These are phyloP conservation scores for Timema cristinae DNA, from an alignment of 2,888 invertebrate genomes.

Conservation along the genomic window DNA sequence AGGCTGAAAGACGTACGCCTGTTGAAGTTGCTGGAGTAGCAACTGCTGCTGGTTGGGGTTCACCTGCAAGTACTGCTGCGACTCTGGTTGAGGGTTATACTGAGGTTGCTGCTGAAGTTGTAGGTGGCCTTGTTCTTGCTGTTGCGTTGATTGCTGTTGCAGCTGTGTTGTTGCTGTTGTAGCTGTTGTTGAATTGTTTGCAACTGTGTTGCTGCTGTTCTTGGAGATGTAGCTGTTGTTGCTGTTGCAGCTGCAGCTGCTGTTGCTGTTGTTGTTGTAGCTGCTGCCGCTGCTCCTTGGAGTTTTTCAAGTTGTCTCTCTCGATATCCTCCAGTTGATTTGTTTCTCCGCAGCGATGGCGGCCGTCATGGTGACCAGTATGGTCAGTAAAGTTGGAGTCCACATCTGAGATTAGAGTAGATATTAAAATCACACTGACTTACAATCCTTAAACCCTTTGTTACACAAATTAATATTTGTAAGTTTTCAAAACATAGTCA, in stretches of 20 bases:
- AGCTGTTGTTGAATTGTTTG: no score
- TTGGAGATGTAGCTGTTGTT: slow-evolving; percentile 15
- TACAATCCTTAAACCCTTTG: background rate
- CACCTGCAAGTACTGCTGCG: slow-evolving; percentile 22
- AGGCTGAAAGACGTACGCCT: slow-evolving; percentile 24
- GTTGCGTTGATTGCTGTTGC: background rate
- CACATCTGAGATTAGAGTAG: slow-evolving; percentile 17
- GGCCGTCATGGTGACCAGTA: background rate
- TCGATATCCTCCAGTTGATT: slow-evolving; percentile 72
- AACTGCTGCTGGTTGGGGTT: slow-evolving; percentile 16
- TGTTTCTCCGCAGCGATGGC: slow-evolving; percentile 50
- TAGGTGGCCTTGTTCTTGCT: background rate
- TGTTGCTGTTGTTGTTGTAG: slow-evolving; percentile 17
- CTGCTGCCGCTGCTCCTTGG: slow-evolving; percentile 41
- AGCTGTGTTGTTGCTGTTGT: slow-evolving; percentile 19
- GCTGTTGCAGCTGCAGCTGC: slow-evolving; percentile 18
- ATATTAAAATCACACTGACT: background rate
- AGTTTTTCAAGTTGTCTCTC: slow-evolving; percentile 61
- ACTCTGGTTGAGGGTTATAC: slow-evolving; percentile 16
- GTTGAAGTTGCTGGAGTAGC: slow-evolving; percentile 25
- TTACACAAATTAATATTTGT: no score
- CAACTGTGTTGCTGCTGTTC: slow-evolving; percentile 10
- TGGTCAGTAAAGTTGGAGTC: background rate
- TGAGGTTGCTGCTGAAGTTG: slow-evolving; percentile 10
- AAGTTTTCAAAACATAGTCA: no score